Base-by-base conservation (phyloP, 2,888 invertebrate species). In the Acheta domesticus region DNA sequence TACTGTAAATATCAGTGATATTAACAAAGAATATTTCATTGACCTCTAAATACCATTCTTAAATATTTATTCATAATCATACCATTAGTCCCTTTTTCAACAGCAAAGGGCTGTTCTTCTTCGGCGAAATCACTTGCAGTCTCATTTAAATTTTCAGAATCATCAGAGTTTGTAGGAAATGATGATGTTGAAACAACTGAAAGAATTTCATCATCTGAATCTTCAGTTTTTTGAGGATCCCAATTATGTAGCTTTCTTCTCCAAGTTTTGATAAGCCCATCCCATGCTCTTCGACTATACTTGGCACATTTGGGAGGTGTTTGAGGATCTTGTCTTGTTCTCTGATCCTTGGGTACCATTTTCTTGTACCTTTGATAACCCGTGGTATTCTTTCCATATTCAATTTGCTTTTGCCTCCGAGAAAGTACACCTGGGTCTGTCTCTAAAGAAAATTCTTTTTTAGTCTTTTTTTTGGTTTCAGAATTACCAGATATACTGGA, bases 251-350 rank as follows among this genome's bases (percentile, higher is more conserved):
- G 88, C 83, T 93, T 91, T 84, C 93, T 91, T 78, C 96, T 91
- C 98, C 98, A 98, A 80, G 94, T 90, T 86, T 92, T 93, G 1
- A 98, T 91, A 83, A 97, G 90, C 49, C 93, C 93, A 86, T 99
- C 98, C 94, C 97, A 99, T 16, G 95, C 96, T 83, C 98, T 90
- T 75, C 98, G 91, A 83, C 97, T 97, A 87, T 95, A 96, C 87
- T 96, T 96, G 48, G 91, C 86, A 85, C 91, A 90, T 87, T 96
- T 97, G 84, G 96, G 94, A 5, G 98, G 98, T 2, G 98, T 98
- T 84, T 90, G 91, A 2, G 98, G 98, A 87, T 98, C 94, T 8
- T 92, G 91, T 80, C 89, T 89, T 62, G 89, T 88, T 49, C 96
- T 90, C 83, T 91, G 85, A 0, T 89, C 82, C 79, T 85, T 85